Evolutionary conservation across 2,113 vertebrate genomes (phyloP), one percentile per base, ranked within the genome.

Genomic region (Sinocyclocheilus anophthalmus): DNA sequence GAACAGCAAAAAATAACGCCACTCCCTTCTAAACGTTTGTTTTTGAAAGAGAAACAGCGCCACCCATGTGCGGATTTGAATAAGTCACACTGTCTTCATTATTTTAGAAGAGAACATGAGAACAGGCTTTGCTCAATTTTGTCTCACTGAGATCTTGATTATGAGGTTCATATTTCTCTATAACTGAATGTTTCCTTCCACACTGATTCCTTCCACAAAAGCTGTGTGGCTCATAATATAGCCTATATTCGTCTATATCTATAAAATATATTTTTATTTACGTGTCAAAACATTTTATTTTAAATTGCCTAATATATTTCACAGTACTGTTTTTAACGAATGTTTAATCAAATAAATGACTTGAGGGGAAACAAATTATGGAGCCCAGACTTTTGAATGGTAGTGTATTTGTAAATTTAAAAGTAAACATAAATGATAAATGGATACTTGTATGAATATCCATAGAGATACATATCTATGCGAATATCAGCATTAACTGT

Each of bases 11-110:
- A 63, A 48, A 1, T 2, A 42, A 16, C 33, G 45, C 11, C 33
- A 53, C 53, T 14, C 75, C 48, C 30, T 63, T 30, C 20, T 37
- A 0, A 10, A 1, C 1, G 4, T 16, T 55, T 50, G 11, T 42
- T 7, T 72, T 10, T 76, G 77, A 59, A 87, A 90, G 91, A 88
- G 86, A 86, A 90, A 90, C 86, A 91, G 89, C 86, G 87, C 91
- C 91, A 83, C 84, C 91, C 42, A 73, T 50, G 70, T 86, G 87
- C 63, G 16, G 45, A 50, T 61, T 53, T 53, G 26, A 13, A n/a
- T n/a, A n/a, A 10, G 57, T n/a, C 57, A 16, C n/a, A 50, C 16
- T 24, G n/a, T 18, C 12, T 57, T 26, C 1, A 77, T 26, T 30
- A 30, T 75, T 16, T 45, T 18, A 48, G 39, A 48, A 76, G 3